Evolutionary conservation across 2,113 vertebrate species (phyloP).

Genomic region (Clarias macrocephalus): DNA sequence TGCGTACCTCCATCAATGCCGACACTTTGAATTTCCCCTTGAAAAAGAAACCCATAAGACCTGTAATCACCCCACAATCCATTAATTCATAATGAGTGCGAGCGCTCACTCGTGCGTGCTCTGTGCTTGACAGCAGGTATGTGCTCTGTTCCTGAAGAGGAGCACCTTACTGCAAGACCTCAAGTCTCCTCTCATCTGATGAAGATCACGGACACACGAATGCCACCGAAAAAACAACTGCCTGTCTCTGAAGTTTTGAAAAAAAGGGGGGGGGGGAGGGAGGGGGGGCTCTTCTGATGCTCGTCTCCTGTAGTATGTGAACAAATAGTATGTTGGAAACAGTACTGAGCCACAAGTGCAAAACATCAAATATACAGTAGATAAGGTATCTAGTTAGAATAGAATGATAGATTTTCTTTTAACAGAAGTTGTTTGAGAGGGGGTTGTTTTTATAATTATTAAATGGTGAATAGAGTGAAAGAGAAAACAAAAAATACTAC

Average conservation of each 20-base stretch:
- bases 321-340: background rate
- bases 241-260: background rate
- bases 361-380: too few relatives aligned
- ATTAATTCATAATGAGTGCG: slow-evolving; percentile 9
- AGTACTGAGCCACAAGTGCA: background rate
- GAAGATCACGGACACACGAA: slow-evolving; percentile 18
- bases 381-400: too few relatives aligned
- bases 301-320: background rate
- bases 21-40: background rate
- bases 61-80: slow-evolving; percentile 23
- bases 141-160: slow-evolving; percentile 16
- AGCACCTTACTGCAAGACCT: background rate
- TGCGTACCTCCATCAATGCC: background rate
- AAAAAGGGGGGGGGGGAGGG: background rate
- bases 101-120: background rate
- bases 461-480: background rate
- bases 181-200: slow-evolving; percentile 8
- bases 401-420: too few relatives aligned
- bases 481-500: too few relatives aligned
- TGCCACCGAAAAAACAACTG: background rate
- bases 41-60: slow-evolving; percentile 5
- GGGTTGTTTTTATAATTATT: background rate
- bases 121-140: background rate
- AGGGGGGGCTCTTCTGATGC: background rate
- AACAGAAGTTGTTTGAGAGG: background rate